These are phyloP conservation scores for Prunella fulvescens DNA, from an alignment of 2,113 vertebrate species.

Conservation along the genomic window DNA sequence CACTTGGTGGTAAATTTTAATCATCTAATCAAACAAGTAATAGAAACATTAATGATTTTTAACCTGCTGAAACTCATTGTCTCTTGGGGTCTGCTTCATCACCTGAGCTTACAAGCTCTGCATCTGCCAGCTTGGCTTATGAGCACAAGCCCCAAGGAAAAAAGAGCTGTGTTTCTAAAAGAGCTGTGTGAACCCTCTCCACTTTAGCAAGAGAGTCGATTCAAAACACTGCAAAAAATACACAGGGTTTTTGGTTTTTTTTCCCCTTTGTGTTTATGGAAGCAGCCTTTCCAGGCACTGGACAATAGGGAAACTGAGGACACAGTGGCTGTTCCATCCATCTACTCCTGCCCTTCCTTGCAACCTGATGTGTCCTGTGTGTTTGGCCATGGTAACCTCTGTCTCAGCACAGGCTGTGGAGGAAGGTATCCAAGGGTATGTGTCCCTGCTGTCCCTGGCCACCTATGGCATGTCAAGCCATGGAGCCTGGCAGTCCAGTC, in stretches of 20 bases:
- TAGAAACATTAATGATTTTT: conserved; percentile 45
- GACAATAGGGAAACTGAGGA: background rate
- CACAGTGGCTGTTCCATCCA: fast-evolving
- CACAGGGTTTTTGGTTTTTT: fast-evolving
- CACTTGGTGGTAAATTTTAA: conserved; percentile 23
- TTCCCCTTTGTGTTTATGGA: background rate
- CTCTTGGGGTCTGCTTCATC: background rate
- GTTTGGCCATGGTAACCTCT: background rate
- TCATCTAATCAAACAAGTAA: conserved; percentile 39
- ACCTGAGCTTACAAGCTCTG: conserved; percentile 10
- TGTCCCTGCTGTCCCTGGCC: background rate
- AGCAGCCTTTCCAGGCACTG: background rate
- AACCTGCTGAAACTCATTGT: background rate
- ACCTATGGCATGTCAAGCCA: background rate
- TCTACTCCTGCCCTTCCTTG: background rate
- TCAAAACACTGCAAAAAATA: background rate
- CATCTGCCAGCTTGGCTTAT: conserved; percentile 37
- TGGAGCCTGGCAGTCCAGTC: background rate
- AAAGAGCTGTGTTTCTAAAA: background rate
- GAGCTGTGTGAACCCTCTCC: background rate
- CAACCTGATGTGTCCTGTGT: fast-evolving
- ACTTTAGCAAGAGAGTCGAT: background rate
- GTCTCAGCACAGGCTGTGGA: background rate
- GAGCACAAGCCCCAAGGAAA: background rate
- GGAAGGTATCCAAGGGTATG: fast-evolving